These are phyloP conservation scores for Anoplophora glabripennis DNA, from an alignment of 1,140 invertebrate species.

Conservation along the genomic window DNA sequence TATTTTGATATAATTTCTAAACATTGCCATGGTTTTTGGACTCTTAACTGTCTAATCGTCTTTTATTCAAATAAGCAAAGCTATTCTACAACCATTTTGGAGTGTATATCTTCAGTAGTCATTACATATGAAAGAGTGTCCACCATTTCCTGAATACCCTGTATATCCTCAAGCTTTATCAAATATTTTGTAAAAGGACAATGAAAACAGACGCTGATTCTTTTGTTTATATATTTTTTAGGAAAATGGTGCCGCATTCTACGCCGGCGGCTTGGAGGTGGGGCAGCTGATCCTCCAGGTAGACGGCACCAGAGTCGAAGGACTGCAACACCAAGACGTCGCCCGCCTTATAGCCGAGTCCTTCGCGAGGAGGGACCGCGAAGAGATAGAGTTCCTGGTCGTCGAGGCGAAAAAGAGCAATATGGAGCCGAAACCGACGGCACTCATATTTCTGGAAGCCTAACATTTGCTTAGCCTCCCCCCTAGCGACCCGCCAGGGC, in stretches of 20 bases:
- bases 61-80: too few species aligned
- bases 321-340: slow-evolving; percentile 74
- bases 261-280: slow-evolving; percentile 86
- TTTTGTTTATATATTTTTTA: slow-evolving; percentile 56
- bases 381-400: slow-evolving; percentile 87
- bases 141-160: too few species aligned
- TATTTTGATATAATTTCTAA: too few species aligned
- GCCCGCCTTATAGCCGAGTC: slow-evolving; percentile 85
- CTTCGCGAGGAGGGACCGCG: slow-evolving; percentile 79
- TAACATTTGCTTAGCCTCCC: slow-evolving; percentile 80
- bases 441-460: slow-evolving; percentile 82
- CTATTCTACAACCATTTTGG: too few species aligned
- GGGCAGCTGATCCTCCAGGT: slow-evolving; percentile 92
- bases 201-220: too few species aligned
- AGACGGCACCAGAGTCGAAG: slow-evolving; percentile 84
- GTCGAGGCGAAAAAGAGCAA: slow-evolving; percentile 86
- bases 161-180: too few species aligned
- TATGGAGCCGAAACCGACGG: slow-evolving; percentile 82
- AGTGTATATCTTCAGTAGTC: too few species aligned
- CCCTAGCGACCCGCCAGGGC: slow-evolving; percentile 69
- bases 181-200: too few species aligned
- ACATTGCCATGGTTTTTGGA: too few species aligned
- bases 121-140: too few species aligned
- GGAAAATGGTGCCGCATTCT: slow-evolving; percentile 91
- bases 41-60: too few species aligned